A percentile compares a stretch with the other conserved stretches of the same genome.
Evolutionary conservation across 2,888 invertebrate species (phyloP).

Genomic region (Netelia virgata): DNA sequence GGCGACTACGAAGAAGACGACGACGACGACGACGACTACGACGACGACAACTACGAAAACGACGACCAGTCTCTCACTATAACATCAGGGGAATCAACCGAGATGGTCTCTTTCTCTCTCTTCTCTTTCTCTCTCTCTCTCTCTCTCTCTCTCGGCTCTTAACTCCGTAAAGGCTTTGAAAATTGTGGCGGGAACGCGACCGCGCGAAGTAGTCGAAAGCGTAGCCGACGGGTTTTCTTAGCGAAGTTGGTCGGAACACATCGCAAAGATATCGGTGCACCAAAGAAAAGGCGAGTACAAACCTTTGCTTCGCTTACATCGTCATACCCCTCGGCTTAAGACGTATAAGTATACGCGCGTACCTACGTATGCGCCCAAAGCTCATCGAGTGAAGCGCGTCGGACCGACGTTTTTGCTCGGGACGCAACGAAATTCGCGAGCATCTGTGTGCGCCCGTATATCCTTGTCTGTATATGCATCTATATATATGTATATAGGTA

Average conservation of each 20-base stretch:
- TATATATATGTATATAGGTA: constrained; percentile 68
- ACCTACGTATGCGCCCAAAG: constrained; percentile 15
- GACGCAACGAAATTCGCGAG: constrained; percentile 8
- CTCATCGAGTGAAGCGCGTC: constrained; percentile 54
- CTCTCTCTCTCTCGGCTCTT: constrained; percentile 42
- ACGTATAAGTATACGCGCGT: too few species aligned
- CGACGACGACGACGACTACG: constrained; percentile 46
- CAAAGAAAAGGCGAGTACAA: constrained; percentile 26
- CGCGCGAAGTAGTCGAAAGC: constrained; percentile 46
- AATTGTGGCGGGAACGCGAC: constrained; percentile 47
- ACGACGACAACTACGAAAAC: constrained; percentile 30
- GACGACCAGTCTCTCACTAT: constrained; percentile 55
- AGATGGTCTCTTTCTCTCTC: constrained; percentile 25
- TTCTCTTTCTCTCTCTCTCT: constrained; percentile 32
- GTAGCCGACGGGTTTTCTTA: constrained; percentile 52
- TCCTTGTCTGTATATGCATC: constrained; percentile 18
- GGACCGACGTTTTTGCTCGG: constrained; percentile 49
- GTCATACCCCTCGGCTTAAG: not conserved
- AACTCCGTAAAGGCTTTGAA: constrained; percentile 64
- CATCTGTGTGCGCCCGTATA: constrained; percentile 7
- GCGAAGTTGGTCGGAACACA: constrained; percentile 13
- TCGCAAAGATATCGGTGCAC: constrained; percentile 56
- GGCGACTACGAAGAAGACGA: constrained; percentile 24
- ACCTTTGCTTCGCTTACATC: constrained; percentile 24
- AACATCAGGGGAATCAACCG: constrained; percentile 54